Base-by-base conservation (phyloP, 2,113 vertebrate species). In the Phodopus roborovskii region DNA sequence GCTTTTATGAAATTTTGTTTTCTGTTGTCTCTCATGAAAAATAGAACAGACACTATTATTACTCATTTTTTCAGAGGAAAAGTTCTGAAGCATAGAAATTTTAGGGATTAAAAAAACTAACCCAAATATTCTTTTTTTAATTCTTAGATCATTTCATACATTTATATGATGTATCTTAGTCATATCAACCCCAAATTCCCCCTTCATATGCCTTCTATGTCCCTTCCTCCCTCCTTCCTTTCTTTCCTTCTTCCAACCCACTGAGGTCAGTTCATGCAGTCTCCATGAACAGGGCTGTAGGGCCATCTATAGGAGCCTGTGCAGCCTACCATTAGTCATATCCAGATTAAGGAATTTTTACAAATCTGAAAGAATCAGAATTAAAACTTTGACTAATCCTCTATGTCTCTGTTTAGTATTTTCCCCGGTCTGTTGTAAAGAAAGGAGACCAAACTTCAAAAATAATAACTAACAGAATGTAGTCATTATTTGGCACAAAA, bases 341-440 rank as follows among this genome's bases (percentile, higher is more conserved):
- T 15, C 81, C 11, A 39, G 79, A 12, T 39, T 82, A 39, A 36
- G 36, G 22, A 82, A 15, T 7, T 62, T 84, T 30, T 64, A 64
- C 26, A 92, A 58, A 70, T 78, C 28, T 77, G 0, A 26, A 71
- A 22, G n/a, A 84, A 56, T 1, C 7, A 91, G 22, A 95, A 86
- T 91, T 92, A 81, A 50, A 85, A 94, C 64, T 91, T 91, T 77
- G n/a, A 91, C 53, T 64, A 81, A 93, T 24, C 33, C 3, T 74
- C 90, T 70, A 36, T 48, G 77, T 85, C 33, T 94, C 48, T 91
- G 62, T 68, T 8, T 45, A 0, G 42, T 62, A 68, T 66, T 92
- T 84, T 42, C 7, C 16, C 20, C 91, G 66, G 73, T 71, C 74
- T 92, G 58, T 79, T 68, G 60, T 78, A 33, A 95, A 81, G 20